Base-by-base conservation (phyloP, 2,797 vertebrate genomes). In the Acanthiza pusilla region DNA sequence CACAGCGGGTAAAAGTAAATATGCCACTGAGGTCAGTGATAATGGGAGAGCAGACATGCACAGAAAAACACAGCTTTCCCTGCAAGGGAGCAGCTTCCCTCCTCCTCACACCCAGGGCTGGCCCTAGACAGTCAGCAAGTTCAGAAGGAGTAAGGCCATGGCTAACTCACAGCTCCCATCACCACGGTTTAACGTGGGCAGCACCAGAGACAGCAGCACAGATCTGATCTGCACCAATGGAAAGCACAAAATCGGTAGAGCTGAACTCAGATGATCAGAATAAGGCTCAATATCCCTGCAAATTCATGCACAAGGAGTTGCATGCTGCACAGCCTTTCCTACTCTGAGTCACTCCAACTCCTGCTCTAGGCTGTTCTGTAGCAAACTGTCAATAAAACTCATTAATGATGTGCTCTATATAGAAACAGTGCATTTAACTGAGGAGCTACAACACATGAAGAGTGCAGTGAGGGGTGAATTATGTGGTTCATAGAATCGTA, bases 301-400 rank as follows among this genome's bases (percentile, higher is more conserved):
- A 88, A 93, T 68, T 70, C 91, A 89, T 17, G 58, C 72, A 67
- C 27, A 18, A 51, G 34, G 78, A 88, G 51, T 20, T 84, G 84
- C 60, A 80, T 4, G 16, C 57, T 89, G 57, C 75, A 89, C 65
- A 94, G 91, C 60, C 60, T 87, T 83, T 72, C 82, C 86, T 77
- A 23, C 74, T 93, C 84, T 93, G 88, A 94, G 71, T 95, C 91
- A 94, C 66, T 83, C 66, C 82, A 88, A 26, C 85, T 96, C 80
- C 92, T 40, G 87, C 88, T 95, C 71, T 43, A 88, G 81, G 89
- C 74, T 83, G 65, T 70, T 89, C 88, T 34, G 58, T 20, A 91
- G 85, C 82, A 96, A 93, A 85, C 71, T 89, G 83, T 88, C 92
- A 94, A 92, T 88, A 94, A 95, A 89, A 83, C 34, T 75, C 88